Conservation (phyloP, 1,140 invertebrate species). For the Drosophila parabipectinata region DNA sequence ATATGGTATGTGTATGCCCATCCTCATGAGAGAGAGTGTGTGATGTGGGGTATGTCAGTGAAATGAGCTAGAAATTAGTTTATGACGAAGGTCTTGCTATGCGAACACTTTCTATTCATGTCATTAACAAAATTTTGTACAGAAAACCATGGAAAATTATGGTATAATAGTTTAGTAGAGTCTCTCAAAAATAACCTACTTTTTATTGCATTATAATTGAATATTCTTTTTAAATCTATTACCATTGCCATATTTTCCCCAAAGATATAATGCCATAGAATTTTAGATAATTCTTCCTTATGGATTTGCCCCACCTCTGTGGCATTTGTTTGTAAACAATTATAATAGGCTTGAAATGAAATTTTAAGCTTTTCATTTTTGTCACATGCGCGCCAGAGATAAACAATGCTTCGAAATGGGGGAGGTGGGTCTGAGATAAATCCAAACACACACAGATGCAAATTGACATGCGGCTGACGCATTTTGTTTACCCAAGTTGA, state of each 20-base stretch:
- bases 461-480: constrained; percentile 68
- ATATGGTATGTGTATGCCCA: neutral
- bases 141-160: neutral
- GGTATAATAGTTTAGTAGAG: no score
- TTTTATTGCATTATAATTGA: no score
- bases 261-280: no score
- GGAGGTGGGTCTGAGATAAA: constrained; percentile 15
- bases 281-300: constrained; percentile 13
- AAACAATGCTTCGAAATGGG: constrained; percentile 12
- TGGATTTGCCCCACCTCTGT: neutral
- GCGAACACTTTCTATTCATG: constrained; percentile 9
- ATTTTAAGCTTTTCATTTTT: constrained; percentile 63
- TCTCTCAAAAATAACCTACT: no score
- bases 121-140: neutral
- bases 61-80: constrained; percentile 80
- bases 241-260: no score
- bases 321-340: constrained; percentile 62
- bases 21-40: neutral
- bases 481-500: constrained; percentile 70
- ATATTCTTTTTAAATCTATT: no score
- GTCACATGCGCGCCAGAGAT: constrained; percentile 45
- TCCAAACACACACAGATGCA: constrained; percentile 24
- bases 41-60: constrained; percentile 16
- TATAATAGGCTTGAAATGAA: constrained; percentile 63
- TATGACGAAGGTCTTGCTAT: constrained; percentile 61